Evolutionary conservation across 64 coral and sea anemone genomes (phyloP).

Genomic region (Stichodactyla mertensii): DNA sequence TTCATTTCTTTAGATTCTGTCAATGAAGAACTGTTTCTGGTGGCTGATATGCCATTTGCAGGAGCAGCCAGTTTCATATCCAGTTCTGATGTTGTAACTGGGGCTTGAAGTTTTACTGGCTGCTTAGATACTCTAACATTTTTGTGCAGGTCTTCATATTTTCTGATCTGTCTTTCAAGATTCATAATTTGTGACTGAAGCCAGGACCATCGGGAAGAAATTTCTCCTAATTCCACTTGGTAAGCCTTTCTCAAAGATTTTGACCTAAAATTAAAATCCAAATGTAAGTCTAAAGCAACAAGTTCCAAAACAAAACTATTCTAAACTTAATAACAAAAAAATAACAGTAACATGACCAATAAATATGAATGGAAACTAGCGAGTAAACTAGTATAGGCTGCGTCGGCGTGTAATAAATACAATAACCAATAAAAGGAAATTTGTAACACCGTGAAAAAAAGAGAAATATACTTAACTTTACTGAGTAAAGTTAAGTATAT

Average conservation of each 20-base stretch:
- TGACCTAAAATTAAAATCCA: slow-evolving; percentile 29
- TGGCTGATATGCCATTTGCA: background rate
- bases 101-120: slow-evolving; percentile 61
- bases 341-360: too few relatives aligned
- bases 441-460: too few relatives aligned
- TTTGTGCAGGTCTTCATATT: slow-evolving; percentile 93
- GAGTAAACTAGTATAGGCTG: too few relatives aligned
- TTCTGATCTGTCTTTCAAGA: slow-evolving; percentile 83
- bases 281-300: background rate
- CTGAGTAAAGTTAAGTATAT: too few relatives aligned
- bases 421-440: too few relatives aligned
- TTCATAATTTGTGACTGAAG: slow-evolving; percentile 91
- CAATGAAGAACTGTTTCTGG: background rate
- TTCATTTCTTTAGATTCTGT: slow-evolving; percentile 32
- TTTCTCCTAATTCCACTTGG: slow-evolving; percentile 69
- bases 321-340: too few relatives aligned
- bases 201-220: slow-evolving; percentile 95
- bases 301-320: background rate
- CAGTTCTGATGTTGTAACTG: background rate
- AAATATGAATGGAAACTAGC: too few relatives aligned
- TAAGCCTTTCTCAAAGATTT: slow-evolving; percentile 55
- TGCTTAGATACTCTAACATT: slow-evolving; percentile 54
- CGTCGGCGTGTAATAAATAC: too few relatives aligned
- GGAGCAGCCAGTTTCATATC: background rate
- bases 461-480: too few relatives aligned